Percentiles rank a stretch among this genome's conserved stretches.
These are phyloP conservation scores for Drosophila subsilvestris DNA, from an alignment of 2,888 invertebrate species.

Conservation along the genomic window DNA sequence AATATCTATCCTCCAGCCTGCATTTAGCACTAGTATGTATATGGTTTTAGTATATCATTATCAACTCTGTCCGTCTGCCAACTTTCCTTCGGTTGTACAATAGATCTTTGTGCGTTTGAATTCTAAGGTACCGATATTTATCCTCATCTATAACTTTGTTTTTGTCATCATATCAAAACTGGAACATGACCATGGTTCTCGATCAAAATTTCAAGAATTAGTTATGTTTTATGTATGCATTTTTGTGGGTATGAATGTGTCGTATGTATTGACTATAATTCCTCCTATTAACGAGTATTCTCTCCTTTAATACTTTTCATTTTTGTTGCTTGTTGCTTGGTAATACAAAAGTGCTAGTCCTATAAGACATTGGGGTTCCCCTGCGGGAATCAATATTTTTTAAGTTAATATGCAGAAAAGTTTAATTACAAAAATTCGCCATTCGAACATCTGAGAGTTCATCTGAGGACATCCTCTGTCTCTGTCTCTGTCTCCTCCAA, in stretches of 20 bases:
- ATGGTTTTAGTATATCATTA: background rate
- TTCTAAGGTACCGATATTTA: conserved; percentile 62
- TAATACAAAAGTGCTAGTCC: conserved; percentile 76
- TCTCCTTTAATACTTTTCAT: conserved; percentile 39
- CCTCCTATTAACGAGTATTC: conserved; percentile 38
- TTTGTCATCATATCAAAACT: conserved; percentile 63
- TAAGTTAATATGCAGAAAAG: conserved; percentile 71
- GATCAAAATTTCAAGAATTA: conserved; percentile 63
- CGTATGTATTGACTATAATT: conserved; percentile 57
- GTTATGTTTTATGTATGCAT: conserved; percentile 41
- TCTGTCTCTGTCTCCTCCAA: background rate
- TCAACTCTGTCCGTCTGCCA: conserved; percentile 21
- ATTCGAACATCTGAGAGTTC: conserved; percentile 15
- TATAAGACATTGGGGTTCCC: conserved; percentile 54
- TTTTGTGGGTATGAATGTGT: conserved; percentile 37
- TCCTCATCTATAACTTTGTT: background rate
- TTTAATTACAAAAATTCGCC: conserved; percentile 68
- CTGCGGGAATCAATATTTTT: conserved; percentile 58
- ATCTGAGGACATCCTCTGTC: too few species aligned
- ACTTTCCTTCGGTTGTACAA: conserved; percentile 50
- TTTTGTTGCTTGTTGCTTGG: conserved; percentile 12
- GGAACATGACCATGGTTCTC: conserved; percentile 63
- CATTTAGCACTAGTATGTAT: background rate
- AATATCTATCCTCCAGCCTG: conserved; percentile 4
- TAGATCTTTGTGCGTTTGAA: conserved; percentile 71